phyloP scores from a whole-genome alignment of 1,140 invertebrate species.

The Drosophila trapezifrons region DNA sequence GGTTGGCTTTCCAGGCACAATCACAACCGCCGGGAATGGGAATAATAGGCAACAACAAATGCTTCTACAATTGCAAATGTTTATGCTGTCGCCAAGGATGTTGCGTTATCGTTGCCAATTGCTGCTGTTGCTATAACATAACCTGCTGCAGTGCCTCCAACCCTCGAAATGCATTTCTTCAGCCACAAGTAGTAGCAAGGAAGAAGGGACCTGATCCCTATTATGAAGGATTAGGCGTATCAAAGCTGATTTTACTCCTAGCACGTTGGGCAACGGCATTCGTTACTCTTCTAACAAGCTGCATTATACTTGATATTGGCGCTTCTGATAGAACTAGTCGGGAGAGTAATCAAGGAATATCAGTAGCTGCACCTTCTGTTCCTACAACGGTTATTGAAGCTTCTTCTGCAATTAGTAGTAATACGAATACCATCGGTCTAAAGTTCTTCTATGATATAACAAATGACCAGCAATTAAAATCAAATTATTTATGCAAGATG shows the following conservation, averaged over 20 bases:
- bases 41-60: constrained; percentile 25
- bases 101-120: constrained; percentile 48
- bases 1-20: constrained; percentile 29
- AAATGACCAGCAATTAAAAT: constrained; percentile 69
- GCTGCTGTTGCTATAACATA: constrained; percentile 56
- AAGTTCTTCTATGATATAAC: constrained; percentile 56
- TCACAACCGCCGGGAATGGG: constrained; percentile 4
- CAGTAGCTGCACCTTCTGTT: constrained; percentile 14
- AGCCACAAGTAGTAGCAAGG: constrained; percentile 5
- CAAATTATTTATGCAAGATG: constrained; percentile 69
- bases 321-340: constrained; percentile 2
- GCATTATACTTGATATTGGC: constrained; percentile 33
- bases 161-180: constrained; percentile 10
- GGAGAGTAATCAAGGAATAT: constrained; percentile 9
- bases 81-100: constrained; percentile 69
- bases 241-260: constrained; percentile 38
- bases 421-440: constrained; percentile 23
- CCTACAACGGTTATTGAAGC: constrained; percentile 9
- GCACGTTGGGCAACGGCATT: constrained; percentile 44
- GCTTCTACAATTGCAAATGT: constrained; percentile 69
- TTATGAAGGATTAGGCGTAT: constrained; percentile 3
- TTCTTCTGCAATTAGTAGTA: constrained; percentile 4
- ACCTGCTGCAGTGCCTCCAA: constrained; percentile 22
- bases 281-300: constrained; percentile 45
- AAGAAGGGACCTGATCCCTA: constrained; percentile 8